Percentiles rank a stretch among this genome's conserved stretches.
Conservation (phyloP, 2,888 invertebrate species). For the Drosophila mulleri region DNA sequence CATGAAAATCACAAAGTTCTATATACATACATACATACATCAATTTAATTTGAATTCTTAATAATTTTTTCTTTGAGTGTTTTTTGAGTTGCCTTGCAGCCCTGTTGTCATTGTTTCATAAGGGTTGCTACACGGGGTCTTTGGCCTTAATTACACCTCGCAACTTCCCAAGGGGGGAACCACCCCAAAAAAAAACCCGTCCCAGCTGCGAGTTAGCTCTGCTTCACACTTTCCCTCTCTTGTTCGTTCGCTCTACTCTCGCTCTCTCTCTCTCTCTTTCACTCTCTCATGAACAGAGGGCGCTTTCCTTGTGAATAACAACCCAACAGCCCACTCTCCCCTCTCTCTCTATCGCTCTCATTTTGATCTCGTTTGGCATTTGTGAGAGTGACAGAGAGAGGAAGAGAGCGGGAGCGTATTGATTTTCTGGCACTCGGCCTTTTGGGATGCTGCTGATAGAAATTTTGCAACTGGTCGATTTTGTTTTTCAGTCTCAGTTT, state of each 20-base stretch:
- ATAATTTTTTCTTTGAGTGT: neutral
- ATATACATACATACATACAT: too few relatives aligned
- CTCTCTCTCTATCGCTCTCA: constrained; percentile 17
- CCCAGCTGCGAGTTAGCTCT: constrained; percentile 29
- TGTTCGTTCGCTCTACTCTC: neutral
- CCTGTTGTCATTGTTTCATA: constrained; percentile 46
- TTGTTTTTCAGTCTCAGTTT: constrained; percentile 34
- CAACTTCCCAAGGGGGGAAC: constrained; percentile 51
- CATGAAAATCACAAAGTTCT: neutral
- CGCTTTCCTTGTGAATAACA: constrained; percentile 14
- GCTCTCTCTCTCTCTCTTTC: constrained; percentile 1
- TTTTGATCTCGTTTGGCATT: constrained; percentile 24
- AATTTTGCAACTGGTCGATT: constrained; percentile 59
- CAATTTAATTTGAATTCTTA: neutral
- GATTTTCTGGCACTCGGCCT: constrained; percentile 60
- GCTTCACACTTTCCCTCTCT: constrained; percentile 12
- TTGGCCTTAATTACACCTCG: constrained; percentile 65
- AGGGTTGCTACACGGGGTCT: constrained; percentile 66
- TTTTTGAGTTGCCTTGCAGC: constrained; percentile 25
- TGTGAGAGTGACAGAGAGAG: constrained; percentile 8
- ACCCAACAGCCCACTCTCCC: constrained; percentile 10
- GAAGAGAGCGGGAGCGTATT: constrained; percentile 33
- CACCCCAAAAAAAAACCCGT: constrained; percentile 40
- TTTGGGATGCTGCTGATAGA: constrained; percentile 71
- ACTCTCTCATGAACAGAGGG: constrained; percentile 4